Conservation (phyloP, 2,113 vertebrate species). For the Isichthys henryi region DNA sequence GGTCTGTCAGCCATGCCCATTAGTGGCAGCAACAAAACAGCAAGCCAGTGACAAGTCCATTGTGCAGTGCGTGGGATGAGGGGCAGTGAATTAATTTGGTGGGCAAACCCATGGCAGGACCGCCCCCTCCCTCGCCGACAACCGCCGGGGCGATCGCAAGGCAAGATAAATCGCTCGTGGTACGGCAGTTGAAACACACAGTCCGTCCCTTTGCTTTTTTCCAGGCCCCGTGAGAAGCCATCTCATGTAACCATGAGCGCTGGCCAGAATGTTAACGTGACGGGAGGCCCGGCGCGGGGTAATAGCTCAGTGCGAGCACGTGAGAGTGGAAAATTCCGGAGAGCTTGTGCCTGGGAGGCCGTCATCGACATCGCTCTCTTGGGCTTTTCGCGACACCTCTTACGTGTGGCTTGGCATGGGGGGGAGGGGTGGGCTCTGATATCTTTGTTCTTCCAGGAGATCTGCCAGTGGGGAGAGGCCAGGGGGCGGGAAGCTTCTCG, state of each 20-base stretch:
- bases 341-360: neutral
- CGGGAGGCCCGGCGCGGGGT: neutral
- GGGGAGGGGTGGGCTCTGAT: neutral
- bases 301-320: neutral
- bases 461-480: neutral
- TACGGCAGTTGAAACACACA: neutral
- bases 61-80: neutral
- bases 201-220: neutral
- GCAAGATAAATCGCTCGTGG: neutral
- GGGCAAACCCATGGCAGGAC: neutral
- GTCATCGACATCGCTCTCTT: neutral
- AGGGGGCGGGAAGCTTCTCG: neutral
- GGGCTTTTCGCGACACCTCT: neutral
- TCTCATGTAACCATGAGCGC: neutral
- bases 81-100: neutral
- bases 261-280: neutral
- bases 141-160: neutral
- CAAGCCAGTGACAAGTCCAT: neutral
- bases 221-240: neutral
- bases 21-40: neutral
- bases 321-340: neutral
- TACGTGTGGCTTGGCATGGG: neutral
- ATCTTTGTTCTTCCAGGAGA: neutral
- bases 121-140: neutral
- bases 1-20: neutral